A percentile compares a stretch with the other conserved stretches of the same genome.
Conservation (phyloP, 2,113 vertebrate genomes). For the Oryzias woworae region DNA sequence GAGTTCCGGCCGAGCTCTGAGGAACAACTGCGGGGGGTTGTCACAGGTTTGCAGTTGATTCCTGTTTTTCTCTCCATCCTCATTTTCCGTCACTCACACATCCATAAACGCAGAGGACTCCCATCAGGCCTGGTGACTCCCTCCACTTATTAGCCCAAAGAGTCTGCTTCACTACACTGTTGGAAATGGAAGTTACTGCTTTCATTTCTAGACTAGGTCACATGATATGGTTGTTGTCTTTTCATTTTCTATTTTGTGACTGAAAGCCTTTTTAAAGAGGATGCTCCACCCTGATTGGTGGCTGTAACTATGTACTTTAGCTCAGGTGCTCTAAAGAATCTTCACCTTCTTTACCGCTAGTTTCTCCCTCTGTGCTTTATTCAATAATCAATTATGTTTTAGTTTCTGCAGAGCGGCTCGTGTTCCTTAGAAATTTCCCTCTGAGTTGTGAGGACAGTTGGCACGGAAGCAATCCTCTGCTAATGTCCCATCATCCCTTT, state of each 20-base stretch:
- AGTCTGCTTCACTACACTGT: neutral
- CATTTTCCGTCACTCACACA: neutral
- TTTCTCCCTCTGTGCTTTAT: too few species aligned
- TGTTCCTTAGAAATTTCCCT: too few species aligned
- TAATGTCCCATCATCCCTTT: too few species aligned
- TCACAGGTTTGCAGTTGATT: conserved; percentile 12
- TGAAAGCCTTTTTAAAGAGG: neutral
- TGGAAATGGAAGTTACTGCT: neutral
- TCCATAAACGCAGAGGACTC: neutral
- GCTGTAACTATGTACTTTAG: neutral
- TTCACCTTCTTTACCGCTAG: neutral
- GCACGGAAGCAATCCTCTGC: too few species aligned
- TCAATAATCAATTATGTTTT: too few species aligned
- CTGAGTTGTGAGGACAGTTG: too few species aligned
- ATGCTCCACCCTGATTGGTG: neutral
- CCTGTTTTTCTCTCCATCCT: neutral
- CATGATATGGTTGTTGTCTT: neutral
- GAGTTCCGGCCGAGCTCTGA: conserved; percentile 2
- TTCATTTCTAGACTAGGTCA: neutral
- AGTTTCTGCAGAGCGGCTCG: too few species aligned
- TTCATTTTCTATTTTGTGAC: neutral
- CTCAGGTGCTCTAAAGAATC: neutral
- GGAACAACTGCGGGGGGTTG: neutral
- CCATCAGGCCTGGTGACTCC: neutral
- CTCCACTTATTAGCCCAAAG: neutral